Conservation (phyloP, 2,797 vertebrate genomes). For the Sebastes baramenuke region DNA sequence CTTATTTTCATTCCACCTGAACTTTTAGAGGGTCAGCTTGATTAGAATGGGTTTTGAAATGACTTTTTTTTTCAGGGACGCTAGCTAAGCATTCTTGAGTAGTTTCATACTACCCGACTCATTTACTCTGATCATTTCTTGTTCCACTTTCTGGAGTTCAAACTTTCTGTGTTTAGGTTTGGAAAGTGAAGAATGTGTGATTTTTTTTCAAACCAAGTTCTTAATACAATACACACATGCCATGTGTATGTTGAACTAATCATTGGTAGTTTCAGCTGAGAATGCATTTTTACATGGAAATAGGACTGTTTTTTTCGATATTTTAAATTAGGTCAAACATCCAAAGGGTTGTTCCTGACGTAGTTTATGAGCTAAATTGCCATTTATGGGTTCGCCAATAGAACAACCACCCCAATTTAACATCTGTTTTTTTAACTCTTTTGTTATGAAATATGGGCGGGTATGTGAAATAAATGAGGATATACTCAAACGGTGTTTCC, state of each 20-base stretch:
- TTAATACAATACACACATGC: not conserved
- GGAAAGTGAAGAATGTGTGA: not conserved
- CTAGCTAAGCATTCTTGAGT: slow-evolving; percentile 7
- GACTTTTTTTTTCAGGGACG: not conserved
- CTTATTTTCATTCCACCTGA: slow-evolving; percentile 34
- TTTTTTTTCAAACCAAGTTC: not conserved
- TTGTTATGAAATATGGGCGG: not conserved
- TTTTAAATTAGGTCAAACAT: not conserved
- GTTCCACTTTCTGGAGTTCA: not conserved
- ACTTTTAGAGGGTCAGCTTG: slow-evolving; percentile 24
- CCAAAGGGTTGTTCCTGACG: not conserved
- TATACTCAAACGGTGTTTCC: not conserved
- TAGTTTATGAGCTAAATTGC: not conserved
- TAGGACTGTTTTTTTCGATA: not conserved
- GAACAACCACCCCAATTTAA: not conserved
- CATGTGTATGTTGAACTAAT: not conserved
- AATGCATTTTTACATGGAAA: not conserved
- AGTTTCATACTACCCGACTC: not conserved
- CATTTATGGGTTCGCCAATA: not conserved
- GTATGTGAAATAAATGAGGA: not conserved
- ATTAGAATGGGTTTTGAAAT: slow-evolving; percentile 33
- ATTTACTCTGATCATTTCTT: not conserved
- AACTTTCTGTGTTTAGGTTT: not conserved
- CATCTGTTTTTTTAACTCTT: not conserved
- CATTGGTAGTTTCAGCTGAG: not conserved